These are phyloP conservation scores for Coryphaenoides rupestris DNA, from an alignment of 2,113 vertebrate species.

Conservation along the genomic window DNA sequence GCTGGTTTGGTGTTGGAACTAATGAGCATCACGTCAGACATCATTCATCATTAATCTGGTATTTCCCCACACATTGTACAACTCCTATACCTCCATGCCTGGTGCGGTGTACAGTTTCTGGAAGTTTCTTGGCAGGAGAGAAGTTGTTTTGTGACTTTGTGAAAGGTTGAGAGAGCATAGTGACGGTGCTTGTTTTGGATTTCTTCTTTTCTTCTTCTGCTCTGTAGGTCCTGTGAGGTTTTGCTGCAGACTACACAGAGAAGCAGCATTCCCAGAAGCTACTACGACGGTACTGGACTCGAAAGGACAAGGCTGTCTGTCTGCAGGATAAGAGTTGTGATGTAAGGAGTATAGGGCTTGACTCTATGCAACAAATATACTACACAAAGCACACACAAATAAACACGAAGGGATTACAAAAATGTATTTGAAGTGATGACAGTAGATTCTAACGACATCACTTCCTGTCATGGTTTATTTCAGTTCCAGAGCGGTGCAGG, in stretches of 20 bases:
- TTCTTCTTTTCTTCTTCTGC: not conserved
- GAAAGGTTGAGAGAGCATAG: not conserved
- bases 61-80: too few relatives aligned
- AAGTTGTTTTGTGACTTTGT: not conserved
- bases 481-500: constrained; percentile 45
- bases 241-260: constrained; percentile 51
- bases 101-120: too few relatives aligned
- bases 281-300: constrained; percentile 29
- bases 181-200: too few relatives aligned
- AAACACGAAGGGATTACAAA: not conserved
- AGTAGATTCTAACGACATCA: too few relatives aligned
- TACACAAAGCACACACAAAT: not conserved
- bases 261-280: not conserved
- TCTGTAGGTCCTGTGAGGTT: constrained; percentile 15
- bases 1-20: too few relatives aligned
- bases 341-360: constrained; percentile 42
- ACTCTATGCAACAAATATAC: not conserved
- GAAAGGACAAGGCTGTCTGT: constrained; percentile 15
- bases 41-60: too few relatives aligned
- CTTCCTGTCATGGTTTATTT: not conserved
- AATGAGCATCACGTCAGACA: too few relatives aligned
- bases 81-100: too few relatives aligned
- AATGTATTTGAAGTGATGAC: too few relatives aligned
- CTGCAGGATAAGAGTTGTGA: constrained; percentile 54
- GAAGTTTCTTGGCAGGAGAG: not conserved